Evolutionary conservation across 2,113 vertebrate species (phyloP).

Genomic region (Hemicordylus capensis): DNA sequence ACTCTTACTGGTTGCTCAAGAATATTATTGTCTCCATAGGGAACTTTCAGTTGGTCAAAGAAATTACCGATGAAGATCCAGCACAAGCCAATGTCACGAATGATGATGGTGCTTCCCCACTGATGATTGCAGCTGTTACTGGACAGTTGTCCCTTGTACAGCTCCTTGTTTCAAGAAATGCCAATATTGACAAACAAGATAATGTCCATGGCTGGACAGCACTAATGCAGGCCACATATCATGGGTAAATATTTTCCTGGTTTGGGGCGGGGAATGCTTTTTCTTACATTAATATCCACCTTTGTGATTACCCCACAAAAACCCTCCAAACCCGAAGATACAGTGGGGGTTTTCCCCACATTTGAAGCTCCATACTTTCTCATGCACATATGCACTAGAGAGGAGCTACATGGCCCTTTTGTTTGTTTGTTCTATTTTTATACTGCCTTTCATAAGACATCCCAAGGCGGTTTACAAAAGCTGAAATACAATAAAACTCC

Average conservation of each 20-base stretch:
- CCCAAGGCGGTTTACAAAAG: too few species aligned
- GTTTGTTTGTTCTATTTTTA: too few species aligned
- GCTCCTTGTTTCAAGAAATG: constrained; percentile 90
- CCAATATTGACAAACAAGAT: constrained; percentile 91
- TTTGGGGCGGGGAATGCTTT: not conserved
- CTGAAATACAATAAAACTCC: too few species aligned
- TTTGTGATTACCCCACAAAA: not conserved
- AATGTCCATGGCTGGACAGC: constrained; percentile 94
- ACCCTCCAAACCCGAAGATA: not conserved
- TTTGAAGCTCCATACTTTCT: not conserved
- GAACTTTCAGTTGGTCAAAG: constrained; percentile 91
- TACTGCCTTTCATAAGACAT: too few species aligned
- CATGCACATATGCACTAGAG: not conserved
- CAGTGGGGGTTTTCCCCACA: too few species aligned
- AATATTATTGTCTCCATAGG: constrained; percentile 71
- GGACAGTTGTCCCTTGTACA: constrained; percentile 92
- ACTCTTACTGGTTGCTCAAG: not conserved
- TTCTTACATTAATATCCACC: not conserved
- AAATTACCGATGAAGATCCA: constrained; percentile 91
- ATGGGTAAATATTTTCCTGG: constrained; percentile 80
- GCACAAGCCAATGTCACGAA: constrained; percentile 91
- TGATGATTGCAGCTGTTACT: constrained; percentile 95
- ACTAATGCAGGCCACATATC: constrained; percentile 98
- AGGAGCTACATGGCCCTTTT: not conserved
- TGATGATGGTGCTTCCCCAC: constrained; percentile 90